Percentiles rank a stretch among this genome's conserved stretches.
phyloP scores from a whole-genome alignment of 2,888 invertebrate genomes.

The Bombylius major region DNA sequence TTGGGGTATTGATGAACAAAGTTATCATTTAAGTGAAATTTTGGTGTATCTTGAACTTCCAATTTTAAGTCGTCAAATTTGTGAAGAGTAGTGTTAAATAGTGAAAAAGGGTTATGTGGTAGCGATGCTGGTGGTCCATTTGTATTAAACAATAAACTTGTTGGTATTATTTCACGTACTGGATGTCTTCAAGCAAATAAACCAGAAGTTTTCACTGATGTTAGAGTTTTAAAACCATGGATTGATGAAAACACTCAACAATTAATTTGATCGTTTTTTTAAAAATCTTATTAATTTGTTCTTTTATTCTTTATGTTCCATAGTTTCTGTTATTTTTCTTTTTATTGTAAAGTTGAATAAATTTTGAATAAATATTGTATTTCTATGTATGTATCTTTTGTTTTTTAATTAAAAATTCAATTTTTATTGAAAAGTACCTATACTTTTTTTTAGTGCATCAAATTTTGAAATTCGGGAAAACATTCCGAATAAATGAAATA shows the following conservation, averaged over 20 bases:
- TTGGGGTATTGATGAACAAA: neutral
- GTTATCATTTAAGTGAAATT: neutral
- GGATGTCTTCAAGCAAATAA: slow-evolving; percentile 9
- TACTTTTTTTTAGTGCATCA: too few relatives aligned
- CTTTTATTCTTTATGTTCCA: too few relatives aligned
- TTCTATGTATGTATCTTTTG: too few relatives aligned
- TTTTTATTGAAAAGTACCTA: too few relatives aligned
- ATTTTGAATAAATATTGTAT: too few relatives aligned
- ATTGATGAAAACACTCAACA: neutral
- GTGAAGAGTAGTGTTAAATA: slow-evolving; percentile 21
- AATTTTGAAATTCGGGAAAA: too few relatives aligned
- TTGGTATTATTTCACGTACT: slow-evolving; percentile 13
- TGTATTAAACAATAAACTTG: slow-evolving; percentile 1
- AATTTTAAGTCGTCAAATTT: slow-evolving; percentile 33
- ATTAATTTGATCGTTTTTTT: too few relatives aligned
- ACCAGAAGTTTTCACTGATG: slow-evolving; percentile 15
- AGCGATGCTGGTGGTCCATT: slow-evolving; percentile 14
- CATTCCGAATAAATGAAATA: too few relatives aligned
- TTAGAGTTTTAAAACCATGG: slow-evolving; percentile 35
- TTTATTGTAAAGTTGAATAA: too few relatives aligned
- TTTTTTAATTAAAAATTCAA: too few relatives aligned
- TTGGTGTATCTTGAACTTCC: slow-evolving; percentile 38
- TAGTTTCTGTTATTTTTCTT: too few relatives aligned
- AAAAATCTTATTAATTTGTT: too few relatives aligned
- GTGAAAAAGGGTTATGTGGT: slow-evolving; percentile 9